These are phyloP conservation scores for Lomographa bimaculata DNA, from an alignment of 2,888 invertebrate species.

Conservation along the genomic window DNA sequence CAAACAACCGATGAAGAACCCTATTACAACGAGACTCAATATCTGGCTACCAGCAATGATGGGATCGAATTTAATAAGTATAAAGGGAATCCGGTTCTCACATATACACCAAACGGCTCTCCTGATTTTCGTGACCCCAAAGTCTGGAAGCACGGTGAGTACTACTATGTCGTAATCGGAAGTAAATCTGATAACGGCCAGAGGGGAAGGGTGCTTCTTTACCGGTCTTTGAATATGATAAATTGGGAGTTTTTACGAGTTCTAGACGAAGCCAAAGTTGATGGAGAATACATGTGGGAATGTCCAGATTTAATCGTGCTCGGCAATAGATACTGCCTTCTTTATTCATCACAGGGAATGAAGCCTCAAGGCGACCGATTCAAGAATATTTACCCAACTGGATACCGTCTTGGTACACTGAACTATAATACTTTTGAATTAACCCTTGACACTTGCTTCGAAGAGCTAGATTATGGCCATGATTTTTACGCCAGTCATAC, in stretches of 20 bases:
- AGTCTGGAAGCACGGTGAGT: constrained; percentile 64
- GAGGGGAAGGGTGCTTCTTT: constrained; percentile 65
- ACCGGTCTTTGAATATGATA: constrained; percentile 64
- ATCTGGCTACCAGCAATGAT: constrained; percentile 65
- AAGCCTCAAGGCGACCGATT: constrained; percentile 65
- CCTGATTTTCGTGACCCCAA: constrained; percentile 80
- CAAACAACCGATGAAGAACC: constrained; percentile 47
- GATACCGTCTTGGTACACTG: constrained; percentile 73
- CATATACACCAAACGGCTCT: constrained; percentile 56
- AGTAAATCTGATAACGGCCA: constrained; percentile 56
- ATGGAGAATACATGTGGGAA: constrained; percentile 79
- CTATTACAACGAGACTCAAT: constrained; percentile 62
- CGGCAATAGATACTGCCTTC: constrained; percentile 63
- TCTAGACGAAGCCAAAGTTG: constrained; percentile 55
- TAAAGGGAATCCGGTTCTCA: constrained; percentile 66
- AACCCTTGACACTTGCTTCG: constrained; percentile 57
- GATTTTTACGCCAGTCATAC: constrained; percentile 78
- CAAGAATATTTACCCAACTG: constrained; percentile 65
- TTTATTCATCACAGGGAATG: constrained; percentile 74
- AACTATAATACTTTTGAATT: constrained; percentile 67
- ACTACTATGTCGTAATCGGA: constrained; percentile 72
- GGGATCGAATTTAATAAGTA: constrained; percentile 69
- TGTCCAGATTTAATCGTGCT: constrained; percentile 80
- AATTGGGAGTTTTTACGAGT: constrained; percentile 66
- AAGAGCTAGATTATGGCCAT: constrained; percentile 73